Percentiles rank a stretch among this genome's conserved stretches.
Conservation (phyloP, 2,888 invertebrate species). For the Leptarthrus brevirostris region DNA sequence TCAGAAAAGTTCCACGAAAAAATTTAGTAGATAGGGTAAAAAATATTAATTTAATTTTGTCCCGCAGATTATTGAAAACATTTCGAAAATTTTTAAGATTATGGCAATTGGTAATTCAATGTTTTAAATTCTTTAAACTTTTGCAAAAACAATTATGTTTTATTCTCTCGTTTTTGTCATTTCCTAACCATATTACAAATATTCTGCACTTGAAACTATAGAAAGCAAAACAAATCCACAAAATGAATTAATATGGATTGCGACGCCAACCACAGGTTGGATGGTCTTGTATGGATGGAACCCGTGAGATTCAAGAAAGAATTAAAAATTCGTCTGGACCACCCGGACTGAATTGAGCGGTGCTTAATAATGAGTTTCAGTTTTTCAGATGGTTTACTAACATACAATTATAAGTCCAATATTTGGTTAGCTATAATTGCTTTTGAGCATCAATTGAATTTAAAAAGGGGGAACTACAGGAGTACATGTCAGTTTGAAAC, state of each 20-base stretch:
- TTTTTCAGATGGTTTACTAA: slow-evolving; percentile 24
- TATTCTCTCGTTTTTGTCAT: no score
- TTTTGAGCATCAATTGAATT: background rate
- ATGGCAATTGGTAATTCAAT: no score
- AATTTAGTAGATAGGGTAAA: no score
- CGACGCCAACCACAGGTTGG: slow-evolving; percentile 20
- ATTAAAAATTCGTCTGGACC: slow-evolving; percentile 53
- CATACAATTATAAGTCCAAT: slow-evolving; percentile 30
- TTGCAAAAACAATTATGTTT: no score
- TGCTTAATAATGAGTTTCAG: slow-evolving; percentile 43
- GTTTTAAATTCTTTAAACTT: no score
- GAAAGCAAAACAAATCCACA: no score
- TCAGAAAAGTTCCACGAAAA: no score
- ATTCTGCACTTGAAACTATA: no score
- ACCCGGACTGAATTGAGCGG: slow-evolving; percentile 46
- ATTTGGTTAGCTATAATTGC: slow-evolving; percentile 25
- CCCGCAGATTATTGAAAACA: no score
- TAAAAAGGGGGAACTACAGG: background rate
- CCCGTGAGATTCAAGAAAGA: slow-evolving; percentile 23
- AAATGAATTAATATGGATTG: background rate
- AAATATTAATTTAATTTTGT: no score
- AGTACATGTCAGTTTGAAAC: background rate
- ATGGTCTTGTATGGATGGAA: background rate
- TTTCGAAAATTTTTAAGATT: no score
- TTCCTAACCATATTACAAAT: no score